A percentile compares a stretch with the other conserved stretches of the same genome.
Conservation (phyloP, 2,113 vertebrate species). For the Callospermophilus lateralis region DNA sequence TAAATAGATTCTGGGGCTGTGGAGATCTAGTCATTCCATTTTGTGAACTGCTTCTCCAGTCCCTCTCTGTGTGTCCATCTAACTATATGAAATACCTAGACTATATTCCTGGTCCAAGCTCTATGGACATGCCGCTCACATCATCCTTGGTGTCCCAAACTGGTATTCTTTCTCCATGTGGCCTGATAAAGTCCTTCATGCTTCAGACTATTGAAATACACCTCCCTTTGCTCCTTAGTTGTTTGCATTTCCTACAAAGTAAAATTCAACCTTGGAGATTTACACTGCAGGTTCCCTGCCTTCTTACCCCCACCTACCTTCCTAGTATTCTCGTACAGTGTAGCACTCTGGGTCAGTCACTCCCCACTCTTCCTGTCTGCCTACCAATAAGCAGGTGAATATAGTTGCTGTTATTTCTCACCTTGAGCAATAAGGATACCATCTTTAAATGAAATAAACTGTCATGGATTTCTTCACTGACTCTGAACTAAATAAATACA, state of each 20-base stretch:
- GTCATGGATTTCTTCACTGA: not conserved
- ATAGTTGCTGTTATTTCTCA: not conserved
- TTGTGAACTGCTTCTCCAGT: not conserved
- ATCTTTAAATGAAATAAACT: slow-evolving; percentile 17
- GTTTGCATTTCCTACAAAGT: not conserved
- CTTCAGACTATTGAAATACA: not conserved
- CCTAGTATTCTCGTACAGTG: not conserved
- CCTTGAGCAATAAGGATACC: not conserved
- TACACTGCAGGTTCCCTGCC: not conserved
- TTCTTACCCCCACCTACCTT: not conserved
- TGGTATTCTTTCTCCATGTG: not conserved
- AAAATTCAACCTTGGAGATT: not conserved
- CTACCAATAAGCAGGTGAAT: not conserved
- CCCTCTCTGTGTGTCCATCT: not conserved
- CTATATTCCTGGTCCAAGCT: not conserved
- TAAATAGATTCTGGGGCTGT: not conserved
- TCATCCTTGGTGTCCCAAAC: not conserved
- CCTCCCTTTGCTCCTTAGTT: not conserved
- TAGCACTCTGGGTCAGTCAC: not conserved
- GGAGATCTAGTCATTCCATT: not conserved
- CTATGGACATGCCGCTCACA: not conserved
- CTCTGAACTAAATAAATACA: not conserved
- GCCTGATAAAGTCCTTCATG: not conserved
- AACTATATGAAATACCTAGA: not conserved
- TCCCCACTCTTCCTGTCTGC: not conserved